Percentiles rank a stretch among this genome's conserved stretches.
These are phyloP conservation scores for Anarrhichthys ocellatus DNA, from an alignment of 2,113 vertebrate species.

Conservation along the genomic window DNA sequence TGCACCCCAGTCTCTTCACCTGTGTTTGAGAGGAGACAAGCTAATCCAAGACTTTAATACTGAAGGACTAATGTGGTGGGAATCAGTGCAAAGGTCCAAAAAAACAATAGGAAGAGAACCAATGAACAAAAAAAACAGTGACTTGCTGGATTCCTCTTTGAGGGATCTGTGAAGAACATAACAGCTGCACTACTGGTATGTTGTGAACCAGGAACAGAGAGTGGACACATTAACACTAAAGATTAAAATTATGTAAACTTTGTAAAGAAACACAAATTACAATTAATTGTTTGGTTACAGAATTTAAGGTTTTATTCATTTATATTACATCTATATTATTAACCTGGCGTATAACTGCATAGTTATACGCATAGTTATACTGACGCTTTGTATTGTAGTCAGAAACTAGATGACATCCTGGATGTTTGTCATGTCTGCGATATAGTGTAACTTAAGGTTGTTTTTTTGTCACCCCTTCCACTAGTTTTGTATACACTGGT, in stretches of 20 bases:
- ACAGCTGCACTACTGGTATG: neutral
- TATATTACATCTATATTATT: neutral
- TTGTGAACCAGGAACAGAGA: too few relatives aligned
- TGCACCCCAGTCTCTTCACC: neutral
- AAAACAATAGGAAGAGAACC: neutral
- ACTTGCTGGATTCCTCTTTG: neutral
- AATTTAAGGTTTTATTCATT: neutral
- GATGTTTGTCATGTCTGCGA: neutral
- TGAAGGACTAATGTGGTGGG: neutral
- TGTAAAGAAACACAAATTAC: neutral
- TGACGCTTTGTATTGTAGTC: neutral
- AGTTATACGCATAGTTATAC: too few relatives aligned
- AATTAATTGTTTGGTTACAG: neutral
- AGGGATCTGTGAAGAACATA: neutral
- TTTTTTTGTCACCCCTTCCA: neutral
- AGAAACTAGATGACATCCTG: neutral
- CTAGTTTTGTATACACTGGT: neutral
- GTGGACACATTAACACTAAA: neutral
- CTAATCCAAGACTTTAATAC: neutral
- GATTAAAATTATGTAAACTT: neutral
- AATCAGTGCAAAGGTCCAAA: neutral
- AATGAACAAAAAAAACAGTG: neutral
- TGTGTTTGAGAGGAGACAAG: neutral
- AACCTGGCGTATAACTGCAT: neutral
- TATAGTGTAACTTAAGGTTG: neutral